Conservation (phyloP, 2,888 invertebrate species). For the Seira musarum region DNA sequence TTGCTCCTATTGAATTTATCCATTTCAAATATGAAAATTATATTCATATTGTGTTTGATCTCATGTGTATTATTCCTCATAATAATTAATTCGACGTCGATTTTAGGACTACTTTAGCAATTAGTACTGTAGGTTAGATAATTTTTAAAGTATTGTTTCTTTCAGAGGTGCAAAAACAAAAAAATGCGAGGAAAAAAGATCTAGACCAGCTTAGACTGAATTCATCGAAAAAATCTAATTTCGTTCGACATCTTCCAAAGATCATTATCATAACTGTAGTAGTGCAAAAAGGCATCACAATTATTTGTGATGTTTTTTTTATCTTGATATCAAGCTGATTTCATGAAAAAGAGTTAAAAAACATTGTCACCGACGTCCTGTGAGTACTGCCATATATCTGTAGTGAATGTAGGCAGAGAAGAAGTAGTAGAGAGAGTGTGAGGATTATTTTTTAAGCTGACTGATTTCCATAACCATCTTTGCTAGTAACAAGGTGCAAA, state of each 20-base stretch:
- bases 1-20: not conserved
- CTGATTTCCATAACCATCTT: constrained; percentile 63
- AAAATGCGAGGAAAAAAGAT: constrained; percentile 41
- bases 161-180: constrained; percentile 16
- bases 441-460: constrained; percentile 44
- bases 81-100: not conserved
- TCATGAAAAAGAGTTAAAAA: not conserved
- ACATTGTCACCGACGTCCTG: constrained; percentile 56
- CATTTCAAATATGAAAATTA: not conserved
- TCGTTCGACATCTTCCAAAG: constrained; percentile 16
- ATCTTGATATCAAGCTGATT: not conserved
- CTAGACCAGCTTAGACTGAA: constrained; percentile 59
- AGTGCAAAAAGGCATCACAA: not conserved
- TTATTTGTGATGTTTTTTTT: constrained; percentile 21
- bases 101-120: constrained; percentile 52
- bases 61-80: constrained; percentile 61
- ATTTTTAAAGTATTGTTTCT: constrained; percentile 22
- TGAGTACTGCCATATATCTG: constrained; percentile 53
- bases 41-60: constrained; percentile 52
- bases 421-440: too few species aligned
- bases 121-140: constrained; percentile 31
- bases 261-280: not conserved
- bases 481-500: constrained; percentile 63
- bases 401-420: constrained; percentile 37
- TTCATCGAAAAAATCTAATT: constrained; percentile 19